Evolutionary conservation across 2,888 invertebrate species (phyloP).

Genomic region (Caradrina kadenii): DNA sequence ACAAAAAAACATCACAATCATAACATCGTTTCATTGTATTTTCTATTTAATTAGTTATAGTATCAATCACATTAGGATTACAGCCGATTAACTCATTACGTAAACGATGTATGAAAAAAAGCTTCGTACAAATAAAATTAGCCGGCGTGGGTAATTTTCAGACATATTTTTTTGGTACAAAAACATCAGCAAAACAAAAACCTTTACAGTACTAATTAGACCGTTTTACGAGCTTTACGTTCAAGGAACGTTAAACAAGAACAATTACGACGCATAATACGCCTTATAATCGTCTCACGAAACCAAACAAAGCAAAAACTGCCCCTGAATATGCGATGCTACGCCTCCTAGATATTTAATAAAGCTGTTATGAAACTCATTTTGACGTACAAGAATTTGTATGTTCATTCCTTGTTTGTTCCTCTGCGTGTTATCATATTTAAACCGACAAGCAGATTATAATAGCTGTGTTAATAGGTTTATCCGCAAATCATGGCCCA

Average conservation of each 20-base stretch:
- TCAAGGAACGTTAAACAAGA: slow-evolving; percentile 42
- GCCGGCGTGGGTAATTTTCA: not conserved
- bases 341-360: slow-evolving; percentile 62
- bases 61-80: not conserved
- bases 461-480: slow-evolving; percentile 3
- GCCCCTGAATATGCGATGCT: slow-evolving; percentile 47
- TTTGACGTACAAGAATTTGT: slow-evolving; percentile 58
- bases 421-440: slow-evolving; percentile 38
- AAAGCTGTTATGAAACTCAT: slow-evolving; percentile 64
- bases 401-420: slow-evolving; percentile 54
- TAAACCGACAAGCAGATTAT: slow-evolving; percentile 32
- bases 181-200: slow-evolving; percentile 40
- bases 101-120: slow-evolving; percentile 1
- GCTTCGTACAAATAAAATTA: slow-evolving; percentile 11
- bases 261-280: slow-evolving; percentile 47
- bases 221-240: slow-evolving; percentile 33
- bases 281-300: slow-evolving; percentile 35
- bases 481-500: too few relatives aligned
- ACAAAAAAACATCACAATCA: too few relatives aligned
- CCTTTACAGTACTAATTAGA: slow-evolving; percentile 34
- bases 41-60: not conserved
- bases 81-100: not conserved
- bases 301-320: slow-evolving; percentile 63
- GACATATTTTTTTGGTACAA: slow-evolving; percentile 9
- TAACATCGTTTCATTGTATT: too few relatives aligned